Base-by-base conservation (phyloP, 2,888 invertebrate genomes). In the Pollenia amentaria region DNA sequence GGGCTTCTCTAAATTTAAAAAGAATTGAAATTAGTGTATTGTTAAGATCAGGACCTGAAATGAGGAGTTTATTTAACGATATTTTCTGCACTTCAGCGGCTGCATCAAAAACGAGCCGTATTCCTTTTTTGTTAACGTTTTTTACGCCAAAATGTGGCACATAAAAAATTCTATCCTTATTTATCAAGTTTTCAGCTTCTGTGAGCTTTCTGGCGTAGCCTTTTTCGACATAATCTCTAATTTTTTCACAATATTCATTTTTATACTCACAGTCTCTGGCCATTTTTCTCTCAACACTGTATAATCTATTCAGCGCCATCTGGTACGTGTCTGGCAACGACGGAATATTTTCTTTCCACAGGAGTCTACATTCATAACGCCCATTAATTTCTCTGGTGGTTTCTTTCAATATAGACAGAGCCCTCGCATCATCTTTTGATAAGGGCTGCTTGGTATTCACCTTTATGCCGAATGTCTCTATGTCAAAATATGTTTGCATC, bases 21-120 rank as follows among this genome's bases (percentile, higher is more conserved):
- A 92, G n/a, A 0, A 91, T 89, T 0, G 88, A 88, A 0, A 89
- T 44, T 6, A 92, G 55, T 1, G 90, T 87, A n/a, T 89, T 87
- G 1, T 90, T 82, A 0, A 90, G 48, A 46, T 91, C 91, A 0
- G 91, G 90, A 0, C 91, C 90, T 2, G 84, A 64, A 0, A 90
- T 44, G 14, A 92, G 53, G 8, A 55, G 10, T 14, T 89, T 87
- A 53, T 92, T 91, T 0, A 91, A 76, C 3, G 89, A 89, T 0
- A 88, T 72, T 0, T 89, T 89, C 0, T 73, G 29, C 0, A 87
- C 42, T 83, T 85, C 8, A 0, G 90, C 90, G 0, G 91, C 90
- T 7, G 91, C 91, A 51, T 91, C 91, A 69, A 91, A 91, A 0
- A 91, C 90, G 0, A 91, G 55, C 10, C 91, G 78, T 0, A 91